Evolutionary conservation across 2,888 invertebrate species (phyloP).

Genomic region (Metalampra italica): DNA sequence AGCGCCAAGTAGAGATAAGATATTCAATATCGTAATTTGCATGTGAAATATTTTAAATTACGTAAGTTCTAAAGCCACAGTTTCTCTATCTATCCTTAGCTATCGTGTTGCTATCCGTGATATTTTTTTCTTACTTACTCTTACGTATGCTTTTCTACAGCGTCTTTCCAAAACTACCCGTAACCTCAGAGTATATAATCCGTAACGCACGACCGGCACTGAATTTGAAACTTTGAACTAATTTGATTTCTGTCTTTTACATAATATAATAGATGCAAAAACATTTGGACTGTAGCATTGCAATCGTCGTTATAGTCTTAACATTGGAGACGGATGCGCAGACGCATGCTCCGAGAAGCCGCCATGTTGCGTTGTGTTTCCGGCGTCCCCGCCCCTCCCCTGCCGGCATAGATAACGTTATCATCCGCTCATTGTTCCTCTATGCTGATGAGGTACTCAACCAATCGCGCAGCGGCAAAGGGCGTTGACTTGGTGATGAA

Average conservation of each 20-base stretch:
- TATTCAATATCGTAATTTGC: background rate
- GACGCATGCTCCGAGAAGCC: slow-evolving; percentile 51
- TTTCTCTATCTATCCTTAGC: background rate
- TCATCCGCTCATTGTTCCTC: slow-evolving; percentile 75
- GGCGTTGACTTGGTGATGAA: slow-evolving; percentile 55
- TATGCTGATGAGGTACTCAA: slow-evolving; percentile 51
- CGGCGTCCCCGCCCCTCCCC: slow-evolving; percentile 51
- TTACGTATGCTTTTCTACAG: too few species aligned
- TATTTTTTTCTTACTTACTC: too few species aligned
- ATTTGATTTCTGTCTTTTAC: too few species aligned
- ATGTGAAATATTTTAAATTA: background rate
- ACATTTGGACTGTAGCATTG: background rate
- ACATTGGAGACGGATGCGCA: slow-evolving; percentile 28
- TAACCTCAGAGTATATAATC: too few species aligned
- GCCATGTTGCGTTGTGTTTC: slow-evolving; percentile 50
- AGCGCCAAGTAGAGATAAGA: background rate
- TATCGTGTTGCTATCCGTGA: background rate
- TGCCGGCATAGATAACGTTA: slow-evolving; percentile 65
- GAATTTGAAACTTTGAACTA: too few species aligned
- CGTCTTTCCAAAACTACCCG: too few species aligned
- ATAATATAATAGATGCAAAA: background rate
- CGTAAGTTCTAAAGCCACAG: background rate
- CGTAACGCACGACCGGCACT: too few species aligned
- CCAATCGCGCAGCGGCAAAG: slow-evolving; percentile 45
- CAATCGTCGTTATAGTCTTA: background rate